Evolutionary conservation across 2,888 invertebrate genomes (phyloP).

Genomic region (Cosmia pyralina): DNA sequence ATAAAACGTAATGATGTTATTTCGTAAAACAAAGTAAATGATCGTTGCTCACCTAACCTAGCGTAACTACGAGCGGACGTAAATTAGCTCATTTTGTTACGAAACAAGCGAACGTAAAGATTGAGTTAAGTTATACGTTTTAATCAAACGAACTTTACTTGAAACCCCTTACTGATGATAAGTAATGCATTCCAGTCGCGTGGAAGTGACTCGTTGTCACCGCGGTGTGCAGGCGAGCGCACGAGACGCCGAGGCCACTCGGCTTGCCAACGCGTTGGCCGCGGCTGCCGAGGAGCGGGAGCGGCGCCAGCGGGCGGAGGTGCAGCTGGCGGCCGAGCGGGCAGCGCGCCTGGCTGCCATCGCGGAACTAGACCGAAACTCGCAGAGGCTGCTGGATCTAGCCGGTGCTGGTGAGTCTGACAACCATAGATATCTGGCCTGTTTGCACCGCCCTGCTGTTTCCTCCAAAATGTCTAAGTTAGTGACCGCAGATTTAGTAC

Average conservation of each 20-base stretch:
- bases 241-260: constrained; percentile 91
- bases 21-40: constrained; percentile 39
- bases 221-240: constrained; percentile 92
- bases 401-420: constrained; percentile 85
- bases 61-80: constrained; percentile 31
- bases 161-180: not conserved
- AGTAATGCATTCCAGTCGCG: constrained; percentile 69
- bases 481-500: not conserved
- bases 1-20: constrained; percentile 26
- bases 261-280: constrained; percentile 91
- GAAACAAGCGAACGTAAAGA: constrained; percentile 24
- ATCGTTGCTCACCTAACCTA: constrained; percentile 34
- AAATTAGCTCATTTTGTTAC: constrained; percentile 40
- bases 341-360: constrained; percentile 93
- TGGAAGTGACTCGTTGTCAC: constrained; percentile 87
- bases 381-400: constrained; percentile 92
- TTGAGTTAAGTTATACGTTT: not conserved
- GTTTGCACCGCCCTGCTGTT: not conserved
- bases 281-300: constrained; percentile 91
- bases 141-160: not conserved
- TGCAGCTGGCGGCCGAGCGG: constrained; percentile 92
- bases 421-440: not conserved
- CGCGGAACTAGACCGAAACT: constrained; percentile 93
- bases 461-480: not conserved
- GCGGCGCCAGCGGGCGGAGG: constrained; percentile 90